phyloP scores from a whole-genome alignment of 2,797 vertebrate genomes.

The Brachyrhaphis roseni region DNA sequence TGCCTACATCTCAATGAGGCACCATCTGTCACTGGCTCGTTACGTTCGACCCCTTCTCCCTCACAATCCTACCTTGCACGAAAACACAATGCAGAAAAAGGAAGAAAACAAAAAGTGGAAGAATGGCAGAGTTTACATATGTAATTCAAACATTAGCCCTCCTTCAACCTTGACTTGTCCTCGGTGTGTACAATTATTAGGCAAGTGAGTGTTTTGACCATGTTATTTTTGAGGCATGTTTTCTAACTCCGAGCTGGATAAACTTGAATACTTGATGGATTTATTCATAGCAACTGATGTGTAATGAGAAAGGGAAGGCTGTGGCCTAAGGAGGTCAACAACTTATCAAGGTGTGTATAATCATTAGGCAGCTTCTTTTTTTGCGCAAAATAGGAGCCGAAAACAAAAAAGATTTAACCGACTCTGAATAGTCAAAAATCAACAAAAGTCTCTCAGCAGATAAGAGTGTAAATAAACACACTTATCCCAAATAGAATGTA shows the following conservation, averaged over 20 bases:
- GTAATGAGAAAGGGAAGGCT: not conserved
- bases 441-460: too few species aligned
- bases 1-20: conserved; percentile 58
- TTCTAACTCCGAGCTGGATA: not conserved
- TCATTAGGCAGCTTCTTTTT: not conserved
- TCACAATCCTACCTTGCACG: conserved; percentile 24
- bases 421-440: too few species aligned
- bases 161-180: not conserved
- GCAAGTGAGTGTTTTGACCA: not conserved
- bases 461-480: not conserved
- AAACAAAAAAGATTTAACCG: too few species aligned
- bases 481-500: too few species aligned
- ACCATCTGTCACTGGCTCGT: conserved; percentile 63
- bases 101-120: not conserved
- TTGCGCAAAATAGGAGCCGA: too few species aligned
- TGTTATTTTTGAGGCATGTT: not conserved
- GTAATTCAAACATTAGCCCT: not conserved
- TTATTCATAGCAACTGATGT: not conserved
- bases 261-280: not conserved
- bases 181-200: not conserved
- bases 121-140: conserved; percentile 16
- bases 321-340: not conserved
- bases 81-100: conserved; percentile 4
- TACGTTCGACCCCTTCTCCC: conserved; percentile 44
- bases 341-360: not conserved